Conservation (phyloP, 2,888 invertebrate genomes). For the Oeneis ivallda region DNA sequence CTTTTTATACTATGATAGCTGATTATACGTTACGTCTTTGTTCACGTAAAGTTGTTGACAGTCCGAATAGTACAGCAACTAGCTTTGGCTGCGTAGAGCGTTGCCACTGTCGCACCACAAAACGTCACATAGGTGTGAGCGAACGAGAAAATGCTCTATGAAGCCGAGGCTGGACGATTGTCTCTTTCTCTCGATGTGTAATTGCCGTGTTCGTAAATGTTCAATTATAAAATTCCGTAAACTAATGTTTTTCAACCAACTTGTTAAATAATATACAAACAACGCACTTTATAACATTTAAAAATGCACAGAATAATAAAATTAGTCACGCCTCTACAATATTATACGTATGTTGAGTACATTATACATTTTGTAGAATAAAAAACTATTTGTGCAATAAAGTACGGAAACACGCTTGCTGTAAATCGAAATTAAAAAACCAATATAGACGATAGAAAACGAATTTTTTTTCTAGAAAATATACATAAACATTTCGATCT, state of each 20-base stretch:
- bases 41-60: no score
- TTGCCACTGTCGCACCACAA: no score
- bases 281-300: neutral
- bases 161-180: no score
- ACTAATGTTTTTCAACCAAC: neutral
- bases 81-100: no score
- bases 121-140: no score
- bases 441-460: conserved; percentile 16
- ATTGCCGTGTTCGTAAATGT: no score
- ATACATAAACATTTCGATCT: conserved; percentile 2
- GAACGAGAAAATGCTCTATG: no score
- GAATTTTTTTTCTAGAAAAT: conserved; percentile 2
- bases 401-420: conserved; percentile 20
- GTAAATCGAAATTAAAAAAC: conserved; percentile 10
- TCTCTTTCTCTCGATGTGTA: no score
- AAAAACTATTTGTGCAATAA: conserved; percentile 16
- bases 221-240: neutral
- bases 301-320: conserved; percentile 5
- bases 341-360: conserved; percentile 1
- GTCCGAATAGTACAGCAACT: neutral
- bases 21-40: no score
- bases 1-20: no score
- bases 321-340: neutral
- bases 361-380: conserved; percentile 8
- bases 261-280: neutral